Percentiles rank a stretch among this genome's conserved stretches.
phyloP scores from a whole-genome alignment of 2,113 vertebrate genomes.

The Rhabdomys dilectus region DNA sequence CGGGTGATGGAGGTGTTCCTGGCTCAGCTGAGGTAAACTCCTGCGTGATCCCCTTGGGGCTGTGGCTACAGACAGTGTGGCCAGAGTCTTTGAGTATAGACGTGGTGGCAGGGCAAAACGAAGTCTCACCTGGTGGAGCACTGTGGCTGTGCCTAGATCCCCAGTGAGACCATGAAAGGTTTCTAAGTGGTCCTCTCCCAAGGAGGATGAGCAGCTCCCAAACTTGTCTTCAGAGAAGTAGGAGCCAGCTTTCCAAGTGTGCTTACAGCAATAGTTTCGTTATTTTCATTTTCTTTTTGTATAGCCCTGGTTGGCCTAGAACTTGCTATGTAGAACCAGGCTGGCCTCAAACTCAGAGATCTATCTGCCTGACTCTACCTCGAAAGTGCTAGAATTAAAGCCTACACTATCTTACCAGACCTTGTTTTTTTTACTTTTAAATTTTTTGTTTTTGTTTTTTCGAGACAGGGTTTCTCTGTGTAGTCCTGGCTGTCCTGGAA shows the following conservation, averaged over 20 bases:
- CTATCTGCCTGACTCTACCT: not conserved
- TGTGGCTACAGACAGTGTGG: not conserved
- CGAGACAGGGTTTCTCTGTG: no score
- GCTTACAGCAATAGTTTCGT: not conserved
- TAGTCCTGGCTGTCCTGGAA: not conserved
- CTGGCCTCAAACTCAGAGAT: not conserved
- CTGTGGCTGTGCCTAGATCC: not conserved
- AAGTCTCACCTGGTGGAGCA: not conserved
- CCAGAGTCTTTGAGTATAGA: not conserved
- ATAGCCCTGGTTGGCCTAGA: not conserved
- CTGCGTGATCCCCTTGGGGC: not conserved
- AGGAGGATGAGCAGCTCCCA: slow-evolving; percentile 26
- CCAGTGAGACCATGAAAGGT: not conserved
- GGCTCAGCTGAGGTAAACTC: slow-evolving; percentile 93
- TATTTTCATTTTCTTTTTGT: not conserved
- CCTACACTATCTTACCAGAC: not conserved
- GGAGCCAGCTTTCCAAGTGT: not conserved
- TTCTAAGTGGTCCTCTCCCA: slow-evolving; percentile 22
- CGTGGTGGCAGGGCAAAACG: not conserved
- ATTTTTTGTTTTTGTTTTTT: not conserved
- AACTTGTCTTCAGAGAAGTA: slow-evolving; percentile 45
- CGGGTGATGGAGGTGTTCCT: slow-evolving; percentile 98
- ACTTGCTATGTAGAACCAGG: not conserved
- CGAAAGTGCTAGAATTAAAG: not conserved
- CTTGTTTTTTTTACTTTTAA: not conserved